These are phyloP conservation scores for Hippocampus guttulatus DNA, from an alignment of 2,113 vertebrate species.

Conservation along the genomic window DNA sequence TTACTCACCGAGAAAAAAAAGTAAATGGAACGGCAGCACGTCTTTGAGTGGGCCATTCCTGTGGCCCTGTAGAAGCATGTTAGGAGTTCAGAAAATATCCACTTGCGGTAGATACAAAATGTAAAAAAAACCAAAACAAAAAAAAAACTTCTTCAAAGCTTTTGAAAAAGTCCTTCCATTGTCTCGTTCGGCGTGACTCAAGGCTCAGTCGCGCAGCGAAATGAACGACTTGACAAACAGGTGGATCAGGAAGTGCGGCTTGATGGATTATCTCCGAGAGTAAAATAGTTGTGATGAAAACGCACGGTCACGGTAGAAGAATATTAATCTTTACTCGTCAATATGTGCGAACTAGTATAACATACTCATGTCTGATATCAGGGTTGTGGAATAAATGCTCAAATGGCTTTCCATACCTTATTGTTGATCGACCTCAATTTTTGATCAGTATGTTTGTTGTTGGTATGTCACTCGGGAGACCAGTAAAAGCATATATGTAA, in stretches of 20 bases:
- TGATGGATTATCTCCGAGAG: not conserved
- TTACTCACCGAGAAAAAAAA: slow-evolving; percentile 55
- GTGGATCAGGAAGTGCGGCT: slow-evolving; percentile 61
- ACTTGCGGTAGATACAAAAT: not conserved
- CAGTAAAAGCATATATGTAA: not conserved
- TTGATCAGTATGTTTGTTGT: not conserved
- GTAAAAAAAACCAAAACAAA: not conserved
- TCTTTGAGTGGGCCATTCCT: not conserved
- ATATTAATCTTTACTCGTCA: not conserved
- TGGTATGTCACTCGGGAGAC: not conserved
- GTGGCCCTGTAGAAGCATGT: slow-evolving; percentile 36
- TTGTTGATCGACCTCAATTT: not conserved
- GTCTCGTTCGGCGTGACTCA: slow-evolving; percentile 17
- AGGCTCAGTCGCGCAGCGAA: not conserved
- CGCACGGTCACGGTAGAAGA: no score
- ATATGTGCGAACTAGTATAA: no score
- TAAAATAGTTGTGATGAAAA: no score
- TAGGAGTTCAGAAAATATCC: not conserved
- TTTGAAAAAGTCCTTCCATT: slow-evolving; percentile 38
- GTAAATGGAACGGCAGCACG: slow-evolving; percentile 22
- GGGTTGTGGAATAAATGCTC: no score
- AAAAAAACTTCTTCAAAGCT: slow-evolving; percentile 22
- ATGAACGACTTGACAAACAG: slow-evolving; percentile 57
- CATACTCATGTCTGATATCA: no score
- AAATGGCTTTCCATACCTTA: not conserved